Percentiles rank a stretch among this genome's conserved stretches.
Evolutionary conservation across 2,113 vertebrate species (phyloP).

Genomic region (Copsychus sechellarum): DNA sequence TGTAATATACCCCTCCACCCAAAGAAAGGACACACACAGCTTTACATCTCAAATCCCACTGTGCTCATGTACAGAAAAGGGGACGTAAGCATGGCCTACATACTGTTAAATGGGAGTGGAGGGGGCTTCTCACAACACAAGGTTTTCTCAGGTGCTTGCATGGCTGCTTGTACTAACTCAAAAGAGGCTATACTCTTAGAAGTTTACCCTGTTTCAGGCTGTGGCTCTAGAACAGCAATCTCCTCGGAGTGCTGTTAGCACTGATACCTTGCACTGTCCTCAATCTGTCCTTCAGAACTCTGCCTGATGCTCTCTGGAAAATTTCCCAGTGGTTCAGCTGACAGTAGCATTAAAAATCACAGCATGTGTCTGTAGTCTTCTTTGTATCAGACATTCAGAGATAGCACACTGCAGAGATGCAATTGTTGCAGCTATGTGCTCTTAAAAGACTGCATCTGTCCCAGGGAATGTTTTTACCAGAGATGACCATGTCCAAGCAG

Average conservation of each 20-base stretch:
- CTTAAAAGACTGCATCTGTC: background rate
- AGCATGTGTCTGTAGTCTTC: background rate
- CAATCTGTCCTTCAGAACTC: background rate
- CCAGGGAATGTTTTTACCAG: background rate
- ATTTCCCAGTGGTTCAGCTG: slow-evolving; percentile 31
- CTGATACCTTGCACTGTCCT: background rate
- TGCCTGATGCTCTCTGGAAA: background rate
- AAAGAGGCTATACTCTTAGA: background rate
- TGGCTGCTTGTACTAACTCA: background rate
- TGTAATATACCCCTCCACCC: background rate
- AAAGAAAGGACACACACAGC: background rate
- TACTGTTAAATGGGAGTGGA: background rate
- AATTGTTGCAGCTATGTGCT: background rate
- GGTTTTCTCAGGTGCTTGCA: background rate
- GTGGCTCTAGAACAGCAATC: background rate
- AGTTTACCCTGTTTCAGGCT: background rate
- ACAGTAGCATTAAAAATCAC: slow-evolving; percentile 15
- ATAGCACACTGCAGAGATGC: background rate
- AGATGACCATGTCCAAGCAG: background rate
- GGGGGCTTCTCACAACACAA: background rate
- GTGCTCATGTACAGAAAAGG: background rate
- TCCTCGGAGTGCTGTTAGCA: background rate
- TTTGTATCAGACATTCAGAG: background rate
- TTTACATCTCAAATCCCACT: background rate
- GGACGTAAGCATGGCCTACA: background rate